Base-by-base conservation (phyloP, 2,888 invertebrate species). In the Amphipoea lucens region DNA sequence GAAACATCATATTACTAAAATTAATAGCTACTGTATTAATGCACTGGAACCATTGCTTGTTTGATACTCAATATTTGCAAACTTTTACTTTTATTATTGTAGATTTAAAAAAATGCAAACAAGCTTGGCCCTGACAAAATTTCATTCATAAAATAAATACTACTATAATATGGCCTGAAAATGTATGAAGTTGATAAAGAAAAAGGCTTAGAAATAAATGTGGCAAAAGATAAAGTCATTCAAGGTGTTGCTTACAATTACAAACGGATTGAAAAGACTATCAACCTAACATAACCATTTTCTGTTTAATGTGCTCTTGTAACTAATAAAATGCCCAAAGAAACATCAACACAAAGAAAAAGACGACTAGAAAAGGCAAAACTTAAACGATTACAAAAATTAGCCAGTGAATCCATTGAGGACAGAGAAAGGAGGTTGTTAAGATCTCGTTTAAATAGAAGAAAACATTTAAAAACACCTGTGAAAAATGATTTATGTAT, bases 271-370 rank as follows among this genome's bases (percentile, higher is more conserved):
- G 23, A 54, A 70, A 70, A 14, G 4, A 23, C 40, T 23, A 20
- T 20, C 40, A 23, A 23, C 7, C 12, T 36, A 20, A 12, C 29
- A 23, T 51, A 17, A 57, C 11, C 17, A 40, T 40, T 40, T 71
- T 54, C 9, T 5, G 6, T 48, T 40, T 12, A 57, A 17, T 62
- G 17, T 79, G 29, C 20, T 3, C 7, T 29, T 40, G 6, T 40
- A 62, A 62, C 36, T 48, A 83, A 17, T 20, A 57, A 71, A 63
- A 83, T 83, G 83, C 81, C 63, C 2, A 85, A 72, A 57, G 81
- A 85, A 72, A 81, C 85, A 40, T 0, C 81, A 74, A 81, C 81
- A 12, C 83, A 83, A 83, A 85, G 85, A 57, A 83, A 83, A 81
- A 45, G 85, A 57, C 51, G 81, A 7, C 29, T 85, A 65, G 74